Evolutionary conservation across 2,797 vertebrate genomes (phyloP), one percentile per base, ranked within the genome.

Genomic region (Mormyrops boulengeri): DNA sequence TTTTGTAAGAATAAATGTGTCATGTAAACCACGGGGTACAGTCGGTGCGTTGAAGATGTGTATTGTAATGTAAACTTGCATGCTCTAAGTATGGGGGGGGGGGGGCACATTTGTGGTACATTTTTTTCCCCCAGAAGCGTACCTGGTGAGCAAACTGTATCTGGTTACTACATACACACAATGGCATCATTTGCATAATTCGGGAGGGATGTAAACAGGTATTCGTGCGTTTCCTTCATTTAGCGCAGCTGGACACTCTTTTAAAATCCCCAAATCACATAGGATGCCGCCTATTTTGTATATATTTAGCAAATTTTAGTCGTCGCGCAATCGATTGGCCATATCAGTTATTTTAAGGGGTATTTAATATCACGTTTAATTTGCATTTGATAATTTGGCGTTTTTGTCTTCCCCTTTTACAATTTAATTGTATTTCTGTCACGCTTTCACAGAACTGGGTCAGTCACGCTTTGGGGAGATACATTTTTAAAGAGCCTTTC

Each of bases 401-500:
- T 89, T 90, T 89, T 91, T 90, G 47, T 55, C 77, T 60, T 12
- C 73, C 30, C 34, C 12, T 60, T 91, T 91, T 90, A 88, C 91
- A 89, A 90, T 89, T 91, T 87, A 69, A 87, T 89, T 80, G 49
- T 73, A 87, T 85, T 91, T 88, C 30, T 87, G 50, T 55, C 9
- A 87, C 49, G 88, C 89, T 85, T 88, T 60, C 30, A 30, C 88
- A 90, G 89, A 92, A 92, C 88, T 92, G 91, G 92, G 93, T 91
- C 92, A 95, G 92, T 93, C 92, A 93, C 93, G 93, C 92, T 93
- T 90, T 89, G 90, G 90, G 90, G 93, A 88, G 92, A 95, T 95
- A 92, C 93, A 94, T 95, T 94, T 96, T 95, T 95, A 93, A 95
- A 93, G 84, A 94, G 92, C 91, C 92, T n/a, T 38, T 88, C 93